Conservation (phyloP, 2,888 invertebrate species). For the Apoderus coryli region DNA sequence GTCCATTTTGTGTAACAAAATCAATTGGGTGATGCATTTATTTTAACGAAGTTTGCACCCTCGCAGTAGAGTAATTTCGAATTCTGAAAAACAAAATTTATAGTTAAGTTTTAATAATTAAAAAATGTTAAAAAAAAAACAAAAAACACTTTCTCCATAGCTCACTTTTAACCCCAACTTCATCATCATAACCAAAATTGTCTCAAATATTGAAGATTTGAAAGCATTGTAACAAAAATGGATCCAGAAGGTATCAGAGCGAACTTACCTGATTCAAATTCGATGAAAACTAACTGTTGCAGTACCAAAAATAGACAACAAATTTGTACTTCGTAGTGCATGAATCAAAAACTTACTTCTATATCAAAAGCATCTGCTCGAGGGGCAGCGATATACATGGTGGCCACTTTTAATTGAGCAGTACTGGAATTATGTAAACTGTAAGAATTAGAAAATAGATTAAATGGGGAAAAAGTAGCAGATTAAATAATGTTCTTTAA, state of each 20-base stretch:
- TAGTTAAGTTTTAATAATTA: constrained; percentile 4
- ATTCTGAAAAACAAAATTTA: constrained; percentile 7
- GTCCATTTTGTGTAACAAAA: constrained; percentile 5
- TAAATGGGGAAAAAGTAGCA: no score
- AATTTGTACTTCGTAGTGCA: constrained; percentile 2
- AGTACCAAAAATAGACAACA: constrained; percentile 1
- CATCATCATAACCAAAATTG: constrained; percentile 5
- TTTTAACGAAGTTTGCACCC: constrained; percentile 3
- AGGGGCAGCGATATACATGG: neutral
- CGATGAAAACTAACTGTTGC: constrained; percentile 1
- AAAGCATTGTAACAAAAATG: constrained; percentile 1
- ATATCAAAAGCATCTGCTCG: constrained; percentile 1
- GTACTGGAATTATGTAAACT: no score
- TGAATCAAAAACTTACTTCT: neutral
- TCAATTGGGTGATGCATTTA: constrained; percentile 3
- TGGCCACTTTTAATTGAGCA: no score
- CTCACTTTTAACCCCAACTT: constrained; percentile 7
- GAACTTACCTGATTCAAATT: constrained; percentile 2
- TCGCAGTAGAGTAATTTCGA: constrained; percentile 3
- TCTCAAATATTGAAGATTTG: constrained; percentile 3
- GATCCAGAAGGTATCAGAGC: constrained; percentile 2
- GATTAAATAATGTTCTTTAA: no score
- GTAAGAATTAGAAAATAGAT: no score
- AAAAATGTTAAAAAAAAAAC: constrained; percentile 1
- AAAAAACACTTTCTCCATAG: neutral